Evolutionary conservation across 2,888 invertebrate species (phyloP).

Genomic region (Formica aserva): DNA sequence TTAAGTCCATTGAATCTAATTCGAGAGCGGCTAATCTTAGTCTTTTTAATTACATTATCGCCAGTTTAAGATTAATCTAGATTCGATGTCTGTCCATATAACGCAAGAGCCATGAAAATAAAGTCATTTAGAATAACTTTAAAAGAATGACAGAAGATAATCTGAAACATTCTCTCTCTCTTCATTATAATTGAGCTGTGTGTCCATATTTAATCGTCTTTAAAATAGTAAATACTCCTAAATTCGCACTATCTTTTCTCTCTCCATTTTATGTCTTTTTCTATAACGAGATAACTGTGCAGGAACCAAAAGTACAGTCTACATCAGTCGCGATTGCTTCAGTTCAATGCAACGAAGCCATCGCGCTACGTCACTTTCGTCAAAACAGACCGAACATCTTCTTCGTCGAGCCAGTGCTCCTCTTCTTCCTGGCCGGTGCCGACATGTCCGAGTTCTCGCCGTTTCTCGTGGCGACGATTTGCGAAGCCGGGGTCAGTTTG

Average conservation of each 20-base stretch:
- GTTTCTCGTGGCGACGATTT: conserved; percentile 61
- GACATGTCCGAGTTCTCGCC: conserved; percentile 72
- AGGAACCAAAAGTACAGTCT: conserved; percentile 47
- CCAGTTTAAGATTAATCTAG: neutral
- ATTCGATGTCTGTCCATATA: neutral
- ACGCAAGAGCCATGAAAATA: neutral
- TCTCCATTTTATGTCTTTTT: neutral
- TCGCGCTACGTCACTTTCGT: conserved; percentile 66
- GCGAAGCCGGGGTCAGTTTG: conserved; percentile 89
- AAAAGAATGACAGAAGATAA: neutral
- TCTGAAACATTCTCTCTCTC: neutral
- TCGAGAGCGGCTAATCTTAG: neutral
- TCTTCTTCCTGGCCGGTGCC: conserved; percentile 83
- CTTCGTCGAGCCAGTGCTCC: conserved; percentile 80
- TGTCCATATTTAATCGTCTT: neutral
- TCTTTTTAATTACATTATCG: neutral
- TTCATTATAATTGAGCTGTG: neutral
- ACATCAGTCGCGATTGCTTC: conserved; percentile 29
- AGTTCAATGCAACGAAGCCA: conserved; percentile 17
- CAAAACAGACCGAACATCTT: conserved; percentile 74
- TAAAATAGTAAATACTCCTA: neutral
- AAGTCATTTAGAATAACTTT: neutral
- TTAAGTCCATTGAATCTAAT: neutral
- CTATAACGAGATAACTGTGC: neutral
- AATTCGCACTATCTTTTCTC: conserved; percentile 13